A percentile compares a stretch with the other conserved stretches of the same genome.
Evolutionary conservation across 1,140 invertebrate species (phyloP).

Genomic region (Hyposmocoma kahamanoa): DNA sequence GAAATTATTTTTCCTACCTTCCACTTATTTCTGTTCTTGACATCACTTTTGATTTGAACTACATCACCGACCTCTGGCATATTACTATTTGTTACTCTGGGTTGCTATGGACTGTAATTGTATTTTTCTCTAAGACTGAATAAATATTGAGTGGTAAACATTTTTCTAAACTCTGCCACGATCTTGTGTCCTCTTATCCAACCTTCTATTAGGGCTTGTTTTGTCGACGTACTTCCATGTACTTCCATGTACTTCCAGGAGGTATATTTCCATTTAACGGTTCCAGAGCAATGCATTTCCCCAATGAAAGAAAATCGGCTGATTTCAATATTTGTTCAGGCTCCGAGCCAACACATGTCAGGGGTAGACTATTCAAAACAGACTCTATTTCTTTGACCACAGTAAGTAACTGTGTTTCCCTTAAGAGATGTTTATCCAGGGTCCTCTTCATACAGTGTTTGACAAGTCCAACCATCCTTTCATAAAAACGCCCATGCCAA

Average conservation of each 20-base stretch:
- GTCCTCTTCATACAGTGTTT: slow-evolving; percentile 10
- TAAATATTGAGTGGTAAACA: slow-evolving; percentile 7
- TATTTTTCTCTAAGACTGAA: neutral
- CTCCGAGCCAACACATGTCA: slow-evolving; percentile 5
- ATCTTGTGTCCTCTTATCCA: neutral
- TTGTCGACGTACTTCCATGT: neutral
- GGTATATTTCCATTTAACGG: neutral
- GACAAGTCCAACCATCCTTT: slow-evolving; percentile 4
- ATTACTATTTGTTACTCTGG: neutral
- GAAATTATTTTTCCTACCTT: slow-evolving; percentile 3
- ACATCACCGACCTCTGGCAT: slow-evolving; percentile 2
- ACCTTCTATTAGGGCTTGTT: neutral
- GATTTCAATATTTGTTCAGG: slow-evolving; percentile 3
- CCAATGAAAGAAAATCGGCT: slow-evolving; percentile 5
- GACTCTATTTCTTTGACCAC: slow-evolving; percentile 8
- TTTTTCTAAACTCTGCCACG: neutral
- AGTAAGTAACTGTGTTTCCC: slow-evolving; percentile 2
- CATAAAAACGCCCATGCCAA: slow-evolving; percentile 12
- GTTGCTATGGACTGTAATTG: neutral
- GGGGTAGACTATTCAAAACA: slow-evolving; percentile 7
- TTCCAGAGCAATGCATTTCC: neutral
- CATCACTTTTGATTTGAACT: slow-evolving; percentile 4
- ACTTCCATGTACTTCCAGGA: neutral
- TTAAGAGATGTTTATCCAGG: slow-evolving; percentile 9
- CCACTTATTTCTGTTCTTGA: neutral